Conservation (phyloP, 2,797 vertebrate species). For the Chaetophractus vellerosus region DNA sequence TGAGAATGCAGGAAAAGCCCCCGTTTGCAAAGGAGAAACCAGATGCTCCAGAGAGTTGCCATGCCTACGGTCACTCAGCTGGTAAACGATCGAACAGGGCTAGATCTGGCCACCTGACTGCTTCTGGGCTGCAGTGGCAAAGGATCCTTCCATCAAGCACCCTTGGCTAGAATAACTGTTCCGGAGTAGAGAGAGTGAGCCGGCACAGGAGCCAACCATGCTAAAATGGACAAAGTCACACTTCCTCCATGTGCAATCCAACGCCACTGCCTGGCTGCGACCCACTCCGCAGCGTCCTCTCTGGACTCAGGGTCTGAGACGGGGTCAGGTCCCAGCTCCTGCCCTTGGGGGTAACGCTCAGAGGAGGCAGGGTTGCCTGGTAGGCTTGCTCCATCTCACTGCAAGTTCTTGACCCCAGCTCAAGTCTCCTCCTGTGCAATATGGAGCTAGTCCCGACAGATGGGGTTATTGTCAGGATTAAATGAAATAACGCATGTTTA, state of each 20-base stretch:
- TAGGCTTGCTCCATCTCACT: not conserved
- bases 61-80: not conserved
- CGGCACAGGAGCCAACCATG: not conserved
- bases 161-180: not conserved
- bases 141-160: not conserved
- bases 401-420: not conserved
- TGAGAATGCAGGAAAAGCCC: not conserved
- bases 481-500: not conserved
- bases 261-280: not conserved
- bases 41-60: not conserved
- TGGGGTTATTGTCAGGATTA: not conserved
- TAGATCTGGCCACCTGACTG: not conserved
- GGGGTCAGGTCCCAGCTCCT: not conserved
- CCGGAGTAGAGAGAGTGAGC: not conserved
- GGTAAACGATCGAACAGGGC: not conserved
- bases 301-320: not conserved
- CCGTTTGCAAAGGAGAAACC: not conserved
- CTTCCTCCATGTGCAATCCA: no score
- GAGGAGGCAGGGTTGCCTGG: not conserved
- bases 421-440: not conserved
- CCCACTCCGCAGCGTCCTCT: not conserved
- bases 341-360: not conserved
- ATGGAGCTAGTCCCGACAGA: no score
- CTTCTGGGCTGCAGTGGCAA: not conserved
- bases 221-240: no score